Evolutionary conservation across 2,888 invertebrate genomes (phyloP), one percentile per base, ranked within the genome.

Genomic region (Ophonus ardosiacus): DNA sequence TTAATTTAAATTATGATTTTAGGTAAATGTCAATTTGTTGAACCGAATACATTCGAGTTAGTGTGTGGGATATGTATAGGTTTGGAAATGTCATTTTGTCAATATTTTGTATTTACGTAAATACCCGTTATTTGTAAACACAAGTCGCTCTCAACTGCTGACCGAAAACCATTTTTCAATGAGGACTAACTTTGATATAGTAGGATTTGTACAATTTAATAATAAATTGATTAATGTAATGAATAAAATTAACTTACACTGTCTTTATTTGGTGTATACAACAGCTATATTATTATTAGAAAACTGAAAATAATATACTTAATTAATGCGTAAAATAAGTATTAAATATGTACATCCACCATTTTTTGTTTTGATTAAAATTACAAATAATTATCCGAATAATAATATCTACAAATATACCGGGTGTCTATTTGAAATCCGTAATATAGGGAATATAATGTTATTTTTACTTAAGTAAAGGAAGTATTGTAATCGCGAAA

Each of bases 1-100:
- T 79, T 79, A 59, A 79, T 79, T 57, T 56, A 76, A 79, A 79
- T 65, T 63, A 18, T 6, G 79, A 59, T 13, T 40, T 65, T 65
- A 5, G 51, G 51, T 81, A 71, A 71, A 71, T 71, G 68, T 71
- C 40, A 71, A 71, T 71, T 71, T 71, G 15, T 21, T 63, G 63
- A 24, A 63, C 10, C n/a, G 59, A 17, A 17, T 59, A 17, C 17
- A 59, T 17, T 59, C 31, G 43, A 13, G 43, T 59, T 17, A 15
- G n/a, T 59, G 59, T 59, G 59, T 59, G 59, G 59, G 59, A 59
- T 59, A 17, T 59, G 59, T 24, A 24, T 63, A 10, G 31, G 13
- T 21, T 63, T 63, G 63, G 24, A 31, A 63, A 63, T 63, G 63
- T 63, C 63, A 63, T 63, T 24, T 63, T 24, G 63, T 63, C 63